These are phyloP conservation scores for Phocoena phocoena DNA, from an alignment of 2,113 vertebrate genomes.

Conservation along the genomic window DNA sequence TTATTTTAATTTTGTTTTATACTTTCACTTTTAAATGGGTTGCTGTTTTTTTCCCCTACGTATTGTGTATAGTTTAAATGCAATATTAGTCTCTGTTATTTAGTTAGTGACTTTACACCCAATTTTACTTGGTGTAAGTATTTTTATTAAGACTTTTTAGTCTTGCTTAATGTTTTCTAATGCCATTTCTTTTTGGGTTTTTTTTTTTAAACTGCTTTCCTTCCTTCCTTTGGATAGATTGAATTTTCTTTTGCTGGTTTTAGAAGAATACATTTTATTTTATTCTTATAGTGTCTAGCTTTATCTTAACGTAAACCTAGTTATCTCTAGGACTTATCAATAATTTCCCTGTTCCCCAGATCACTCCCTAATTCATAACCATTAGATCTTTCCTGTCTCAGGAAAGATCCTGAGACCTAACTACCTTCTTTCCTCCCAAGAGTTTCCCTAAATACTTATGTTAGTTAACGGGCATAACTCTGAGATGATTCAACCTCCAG, in stretches of 20 bases:
- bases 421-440: not conserved
- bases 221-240: not conserved
- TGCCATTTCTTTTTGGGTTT: not conserved
- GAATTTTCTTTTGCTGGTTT: not conserved
- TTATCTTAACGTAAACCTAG: not conserved
- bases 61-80: not conserved
- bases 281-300: not conserved
- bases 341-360: not conserved
- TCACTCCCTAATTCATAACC: not conserved
- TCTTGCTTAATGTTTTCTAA: not conserved
- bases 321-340: not conserved
- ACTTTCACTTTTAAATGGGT: constrained; percentile 36
- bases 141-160: constrained; percentile 27
- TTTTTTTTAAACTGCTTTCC: not conserved
- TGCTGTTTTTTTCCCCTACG: not conserved
- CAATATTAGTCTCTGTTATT: not conserved
- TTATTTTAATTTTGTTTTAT: constrained; percentile 6
- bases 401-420: not conserved
- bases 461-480: not conserved
- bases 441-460: not conserved
- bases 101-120: not conserved
- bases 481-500: not conserved
- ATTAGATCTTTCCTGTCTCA: not conserved
- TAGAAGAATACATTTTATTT: constrained; percentile 27
- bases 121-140: not conserved